Percentiles rank a stretch among this genome's conserved stretches.
Conservation (phyloP, 2,797 vertebrate species). For the Sebastolobus altivelis region DNA sequence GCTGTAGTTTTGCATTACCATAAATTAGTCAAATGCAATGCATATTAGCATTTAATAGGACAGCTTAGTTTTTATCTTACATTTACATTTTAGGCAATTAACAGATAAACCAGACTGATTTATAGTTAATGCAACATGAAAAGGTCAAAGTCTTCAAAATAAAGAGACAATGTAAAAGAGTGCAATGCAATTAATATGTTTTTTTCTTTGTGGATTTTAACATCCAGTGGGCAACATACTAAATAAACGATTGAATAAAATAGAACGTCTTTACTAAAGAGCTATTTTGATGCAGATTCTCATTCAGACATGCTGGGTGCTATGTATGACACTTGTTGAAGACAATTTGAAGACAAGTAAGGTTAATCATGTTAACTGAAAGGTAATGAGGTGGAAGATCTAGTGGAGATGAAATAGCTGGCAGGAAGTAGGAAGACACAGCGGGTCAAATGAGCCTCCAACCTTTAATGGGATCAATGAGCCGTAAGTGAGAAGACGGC, state of each 20-base stretch:
- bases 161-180: not conserved
- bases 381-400: slow-evolving; percentile 71
- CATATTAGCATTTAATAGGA: slow-evolving; percentile 1
- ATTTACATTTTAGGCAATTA: slow-evolving; percentile 29
- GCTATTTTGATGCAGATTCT: not conserved
- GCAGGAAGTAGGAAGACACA: slow-evolving; percentile 38
- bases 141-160: slow-evolving; percentile 15
- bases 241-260: not conserved
- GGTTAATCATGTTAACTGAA: slow-evolving; percentile 70
- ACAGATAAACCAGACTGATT: not conserved
- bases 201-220: not conserved
- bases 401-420: slow-evolving; percentile 40
- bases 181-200: not conserved
- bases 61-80: not conserved
- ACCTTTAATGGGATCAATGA: slow-evolving; percentile 55
- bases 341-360: slow-evolving; percentile 36
- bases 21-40: slow-evolving; percentile 29
- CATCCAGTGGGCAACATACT: not conserved
- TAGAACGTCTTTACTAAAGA: not conserved
- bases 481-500: slow-evolving; percentile 28
- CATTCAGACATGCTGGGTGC: not conserved
- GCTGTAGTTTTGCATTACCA: not conserved
- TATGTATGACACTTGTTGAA: slow-evolving; percentile 37
- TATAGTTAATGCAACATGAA: slow-evolving; percentile 9
- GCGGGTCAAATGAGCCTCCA: slow-evolving; percentile 36